Base-by-base conservation (phyloP, 2,888 invertebrate genomes). In the Eurois occulta region DNA sequence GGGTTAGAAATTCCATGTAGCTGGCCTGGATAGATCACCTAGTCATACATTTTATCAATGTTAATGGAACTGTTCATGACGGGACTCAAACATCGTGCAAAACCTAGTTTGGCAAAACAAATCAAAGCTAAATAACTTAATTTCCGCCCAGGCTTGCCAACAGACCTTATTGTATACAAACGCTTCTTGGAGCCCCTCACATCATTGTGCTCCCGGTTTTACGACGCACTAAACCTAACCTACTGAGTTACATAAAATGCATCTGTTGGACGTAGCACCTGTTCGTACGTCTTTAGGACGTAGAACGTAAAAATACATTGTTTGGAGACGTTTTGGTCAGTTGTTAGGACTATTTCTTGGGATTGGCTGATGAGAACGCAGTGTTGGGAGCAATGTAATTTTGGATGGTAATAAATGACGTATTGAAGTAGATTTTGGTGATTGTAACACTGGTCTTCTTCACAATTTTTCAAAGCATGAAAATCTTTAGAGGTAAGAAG, bases 211-310 rank as follows among this genome's bases (percentile, higher is more conserved):
- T 83, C 41, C 35, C 24, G 18, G 35, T 77, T 90, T 90, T 87
- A 90, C 84, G 83, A 86, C 48, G 78, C 71, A 72, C 71, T 88
- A 79, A 89, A 88, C 65, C 28, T 60, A 80, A 78, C 86, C 86
- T 87, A 72, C 83, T 68, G 75, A 66, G 78, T 78, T 78, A 83
- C 87, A 89, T 90, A 89, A 89, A 89, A 77, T 81, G 85, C 86
- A 83, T 81, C 88, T 88, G 88, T 86, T 80, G 71, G 43, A 52
- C 32, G 69, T 28, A 69, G 55, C 88, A 88, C 88, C 88, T 88
- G 88, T 84, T 84, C 43, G 32, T 65, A n/a, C 43, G 66, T 78
- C 75, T 62, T 38, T 69, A n/a, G 13, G 58, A 68, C 68, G 79
- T 89, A 79, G 7, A 58, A 68, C 72, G 79, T 88, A 80, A 86